Percentiles rank a stretch among this genome's conserved stretches.
Evolutionary conservation across 2,113 vertebrate species (phyloP).

Genomic region (Xyliphius kryptos): DNA sequence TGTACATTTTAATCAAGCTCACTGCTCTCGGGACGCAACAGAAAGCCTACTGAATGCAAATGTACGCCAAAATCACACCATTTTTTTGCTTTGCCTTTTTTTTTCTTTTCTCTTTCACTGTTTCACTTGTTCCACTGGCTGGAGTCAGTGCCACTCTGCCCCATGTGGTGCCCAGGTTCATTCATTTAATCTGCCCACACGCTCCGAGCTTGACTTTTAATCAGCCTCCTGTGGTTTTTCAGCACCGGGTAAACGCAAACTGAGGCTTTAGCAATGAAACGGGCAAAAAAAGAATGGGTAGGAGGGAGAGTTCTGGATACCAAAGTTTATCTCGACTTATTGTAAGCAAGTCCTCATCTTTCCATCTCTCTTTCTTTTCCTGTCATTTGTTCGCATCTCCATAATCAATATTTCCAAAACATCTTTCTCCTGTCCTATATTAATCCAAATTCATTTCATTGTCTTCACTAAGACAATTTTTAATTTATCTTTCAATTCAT

Average conservation of each 20-base stretch:
- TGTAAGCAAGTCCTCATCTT: too few species aligned
- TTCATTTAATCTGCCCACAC: constrained; percentile 23
- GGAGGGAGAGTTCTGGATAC: too few species aligned
- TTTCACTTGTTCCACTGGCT: not conserved
- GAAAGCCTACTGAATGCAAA: constrained; percentile 35
- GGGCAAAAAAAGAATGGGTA: too few species aligned
- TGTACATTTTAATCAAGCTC: constrained; percentile 42
- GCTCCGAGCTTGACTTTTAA: constrained; percentile 26
- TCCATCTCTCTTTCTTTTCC: too few species aligned
- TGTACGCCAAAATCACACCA: constrained; percentile 5
- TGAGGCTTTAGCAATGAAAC: too few species aligned
- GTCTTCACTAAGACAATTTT: too few species aligned
- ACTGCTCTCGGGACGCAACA: constrained; percentile 14
- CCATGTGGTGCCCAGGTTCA: not conserved
- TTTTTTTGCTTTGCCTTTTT: not conserved
- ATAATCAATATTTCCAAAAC: too few species aligned
- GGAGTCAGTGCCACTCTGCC: constrained; percentile 2
- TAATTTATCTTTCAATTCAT: too few species aligned
- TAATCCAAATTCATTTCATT: too few species aligned
- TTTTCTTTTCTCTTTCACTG: not conserved
- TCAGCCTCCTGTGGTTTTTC: constrained; percentile 23
- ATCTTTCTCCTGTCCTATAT: too few species aligned
- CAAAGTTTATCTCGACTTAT: too few species aligned
- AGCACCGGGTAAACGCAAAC: not conserved
- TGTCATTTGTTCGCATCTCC: too few species aligned